Evolutionary conservation across 2,797 vertebrate species (phyloP).

Genomic region (Pseudotriccus pelzelni): DNA sequence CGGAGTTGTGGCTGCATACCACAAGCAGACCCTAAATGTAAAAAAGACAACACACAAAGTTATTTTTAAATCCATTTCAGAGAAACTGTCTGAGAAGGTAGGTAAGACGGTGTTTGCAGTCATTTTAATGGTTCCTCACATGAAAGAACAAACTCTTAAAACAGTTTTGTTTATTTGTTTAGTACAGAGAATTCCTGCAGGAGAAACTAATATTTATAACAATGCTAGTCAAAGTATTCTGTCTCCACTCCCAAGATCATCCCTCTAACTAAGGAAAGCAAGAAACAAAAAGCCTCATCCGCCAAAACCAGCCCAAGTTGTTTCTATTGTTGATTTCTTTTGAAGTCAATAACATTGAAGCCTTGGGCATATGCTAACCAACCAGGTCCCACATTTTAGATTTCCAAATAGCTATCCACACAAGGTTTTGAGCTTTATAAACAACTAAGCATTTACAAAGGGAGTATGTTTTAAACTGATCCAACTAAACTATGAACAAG

Average conservation of each 20-base stretch:
- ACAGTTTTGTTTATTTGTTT: slow-evolving; percentile 3
- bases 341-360: slow-evolving; percentile 21
- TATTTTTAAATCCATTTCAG: slow-evolving; percentile 13
- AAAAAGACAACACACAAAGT: neutral
- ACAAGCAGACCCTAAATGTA: neutral
- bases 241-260: neutral
- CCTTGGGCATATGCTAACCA: slow-evolving; percentile 24
- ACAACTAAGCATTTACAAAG: neutral
- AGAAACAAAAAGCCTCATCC: slow-evolving; percentile 12
- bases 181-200: slow-evolving; percentile 4
- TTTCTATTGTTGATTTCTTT: slow-evolving; percentile 28
- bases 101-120: neutral
- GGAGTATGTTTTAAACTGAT: neutral
- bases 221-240: neutral
- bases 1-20: neutral
- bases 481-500: neutral
- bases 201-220: slow-evolving; percentile 18
- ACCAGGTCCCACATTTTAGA: neutral
- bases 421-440: neutral
- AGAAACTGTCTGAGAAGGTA: neutral
- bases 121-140: neutral
- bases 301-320: neutral
- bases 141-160: neutral
- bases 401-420: neutral
- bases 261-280: neutral